Base-by-base conservation (phyloP, 53 echinoderm and acorn worm species). In the Astropecten irregularis region DNA sequence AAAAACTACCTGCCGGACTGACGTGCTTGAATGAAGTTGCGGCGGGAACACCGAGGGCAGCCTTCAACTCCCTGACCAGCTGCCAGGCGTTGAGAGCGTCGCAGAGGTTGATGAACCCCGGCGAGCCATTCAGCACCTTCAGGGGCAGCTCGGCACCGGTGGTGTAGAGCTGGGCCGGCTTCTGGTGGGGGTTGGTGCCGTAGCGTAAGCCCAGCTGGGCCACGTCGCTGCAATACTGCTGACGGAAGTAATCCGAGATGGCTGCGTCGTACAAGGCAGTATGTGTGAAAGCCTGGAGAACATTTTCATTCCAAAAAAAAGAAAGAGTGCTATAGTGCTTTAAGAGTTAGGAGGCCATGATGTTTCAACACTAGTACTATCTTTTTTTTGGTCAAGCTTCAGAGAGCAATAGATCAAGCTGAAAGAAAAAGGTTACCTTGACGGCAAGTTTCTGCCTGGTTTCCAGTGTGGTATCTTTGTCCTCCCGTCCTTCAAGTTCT, bases 171-270 rank as follows among this genome's bases (percentile, higher is more conserved):
- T 93, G 87, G 36, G 95, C 95, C 31, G 95, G 95, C 70, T 95
- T 95, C 89, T 95, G 95, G 69, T 95, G 95, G 49, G 95, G 95
- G 88, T 95, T 95, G 83, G 93, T 90, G 32, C 95, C 95, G 35
- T 95, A 95, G 21, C 95, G 86, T 1, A 95, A 82, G 20, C 89
- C 39, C 28, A 91, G 93, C 49, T 95, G 91, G 36, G 95, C 89
- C 21, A 55, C 87, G n/a, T 65, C 84, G 49, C 89, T 76, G 66
- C 91, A 91, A 83, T 90, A 95, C 76, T 95, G 91, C 73, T 91
- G 91, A 16, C 92, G 88, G 87, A 95, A 95, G 87, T 90, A 95
- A 66, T 91, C 85, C 18, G 93, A 95, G 84, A 95, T 95, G 66
- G 95, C 89, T 14, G 39, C 62, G 81, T 95, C 95, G 71, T 95